phyloP scores from a whole-genome alignment of 2,113 vertebrate species.

The Gasterosteus aculeatus region DNA sequence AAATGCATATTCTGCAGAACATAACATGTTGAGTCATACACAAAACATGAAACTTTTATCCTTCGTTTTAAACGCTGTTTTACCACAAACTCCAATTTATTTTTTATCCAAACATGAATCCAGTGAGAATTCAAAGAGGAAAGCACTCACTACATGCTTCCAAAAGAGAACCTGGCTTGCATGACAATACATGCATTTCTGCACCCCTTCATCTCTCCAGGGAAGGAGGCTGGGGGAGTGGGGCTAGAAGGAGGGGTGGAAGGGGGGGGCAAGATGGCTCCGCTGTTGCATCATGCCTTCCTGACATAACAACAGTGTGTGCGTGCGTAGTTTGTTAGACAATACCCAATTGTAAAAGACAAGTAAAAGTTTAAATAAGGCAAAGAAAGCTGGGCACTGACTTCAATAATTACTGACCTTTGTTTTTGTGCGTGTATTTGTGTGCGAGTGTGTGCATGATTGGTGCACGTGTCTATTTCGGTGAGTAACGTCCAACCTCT shows the following conservation, averaged over 20 bases:
- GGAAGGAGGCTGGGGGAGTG: too few relatives aligned
- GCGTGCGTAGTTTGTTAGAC: conserved; percentile 20
- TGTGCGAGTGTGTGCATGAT: neutral
- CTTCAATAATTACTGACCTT: conserved; percentile 23
- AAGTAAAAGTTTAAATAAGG: conserved; percentile 11
- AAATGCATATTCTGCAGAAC: conserved; percentile 8
- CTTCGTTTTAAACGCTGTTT: conserved; percentile 2
- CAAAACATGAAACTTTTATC: too few relatives aligned
- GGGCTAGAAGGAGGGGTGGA: too few relatives aligned
- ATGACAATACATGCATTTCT: conserved; percentile 3
- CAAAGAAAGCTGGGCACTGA: conserved; percentile 20
- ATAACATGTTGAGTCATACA: conserved; percentile 5
- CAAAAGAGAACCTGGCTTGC: neutral
- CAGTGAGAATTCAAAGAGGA: neutral
- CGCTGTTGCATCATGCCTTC: conserved; percentile 60
- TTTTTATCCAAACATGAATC: neutral
- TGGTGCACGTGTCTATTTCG: conserved; percentile 15
- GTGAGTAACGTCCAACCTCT: conserved; percentile 47
- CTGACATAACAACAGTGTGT: conserved; percentile 22
- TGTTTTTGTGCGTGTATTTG: neutral
- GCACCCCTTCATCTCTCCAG: conserved; percentile 20
- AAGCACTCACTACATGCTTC: neutral
- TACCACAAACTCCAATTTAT: neutral
- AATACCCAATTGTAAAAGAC: conserved; percentile 28
- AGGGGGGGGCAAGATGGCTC: conserved; percentile 22